phyloP scores from a whole-genome alignment of 2,113 vertebrate genomes.

The Tychaedon coryphoeus region DNA sequence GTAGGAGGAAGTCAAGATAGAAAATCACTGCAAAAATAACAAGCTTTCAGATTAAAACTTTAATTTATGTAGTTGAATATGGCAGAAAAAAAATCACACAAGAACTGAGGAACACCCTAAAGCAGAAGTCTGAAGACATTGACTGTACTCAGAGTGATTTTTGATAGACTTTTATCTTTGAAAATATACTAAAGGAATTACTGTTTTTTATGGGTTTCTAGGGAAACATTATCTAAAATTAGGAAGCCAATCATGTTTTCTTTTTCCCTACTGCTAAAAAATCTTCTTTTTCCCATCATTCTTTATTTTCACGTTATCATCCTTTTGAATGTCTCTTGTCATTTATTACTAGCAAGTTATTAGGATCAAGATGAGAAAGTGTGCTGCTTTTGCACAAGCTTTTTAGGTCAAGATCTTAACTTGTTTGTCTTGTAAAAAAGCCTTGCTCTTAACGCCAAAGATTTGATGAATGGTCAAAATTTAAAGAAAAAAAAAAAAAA shows the following conservation, averaged over 20 bases:
- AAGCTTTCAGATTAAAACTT: background rate
- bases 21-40: background rate
- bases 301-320: background rate
- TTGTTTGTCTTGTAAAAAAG: background rate
- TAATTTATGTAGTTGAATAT: background rate
- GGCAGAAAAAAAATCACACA: background rate
- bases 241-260: background rate
- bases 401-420: background rate
- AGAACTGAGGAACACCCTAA: background rate
- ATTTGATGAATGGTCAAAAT: background rate
- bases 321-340: background rate
- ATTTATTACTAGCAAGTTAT: background rate
- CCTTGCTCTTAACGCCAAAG: background rate
- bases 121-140: background rate
- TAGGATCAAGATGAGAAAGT: background rate
- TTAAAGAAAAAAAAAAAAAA: background rate
- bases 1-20: background rate
- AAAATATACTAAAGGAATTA: background rate
- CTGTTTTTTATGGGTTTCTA: background rate
- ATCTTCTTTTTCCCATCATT: background rate
- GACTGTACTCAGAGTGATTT: background rate
- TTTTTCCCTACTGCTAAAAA: background rate
- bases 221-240: background rate
- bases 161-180: background rate
- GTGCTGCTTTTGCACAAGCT: background rate